Conservation (phyloP, 2,113 vertebrate species). For the Pholis gunnellus region DNA sequence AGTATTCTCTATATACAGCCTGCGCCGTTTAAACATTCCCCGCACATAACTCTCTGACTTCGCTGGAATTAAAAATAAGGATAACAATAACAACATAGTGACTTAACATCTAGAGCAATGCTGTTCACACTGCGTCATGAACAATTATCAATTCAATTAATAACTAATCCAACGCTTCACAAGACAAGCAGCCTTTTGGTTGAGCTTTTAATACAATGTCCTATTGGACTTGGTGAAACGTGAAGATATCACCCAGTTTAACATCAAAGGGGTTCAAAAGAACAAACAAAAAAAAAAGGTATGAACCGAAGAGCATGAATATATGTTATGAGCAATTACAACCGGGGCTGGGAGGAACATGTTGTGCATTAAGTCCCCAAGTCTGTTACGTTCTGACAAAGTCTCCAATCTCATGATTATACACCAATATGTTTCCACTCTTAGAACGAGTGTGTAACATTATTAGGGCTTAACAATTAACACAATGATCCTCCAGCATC, state of each 20-base stretch:
- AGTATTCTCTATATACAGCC: conserved; percentile 35
- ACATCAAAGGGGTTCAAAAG: not conserved
- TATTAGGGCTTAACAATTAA: not conserved
- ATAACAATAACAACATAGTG: not conserved
- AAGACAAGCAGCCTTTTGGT: not conserved
- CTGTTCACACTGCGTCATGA: not conserved
- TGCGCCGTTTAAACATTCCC: conserved; percentile 16
- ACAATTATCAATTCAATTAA: conserved; percentile 3
- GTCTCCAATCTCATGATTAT: not conserved
- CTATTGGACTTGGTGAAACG: not conserved
- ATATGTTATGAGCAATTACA: not conserved
- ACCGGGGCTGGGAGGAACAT: too few species aligned
- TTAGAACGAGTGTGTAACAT: not conserved
- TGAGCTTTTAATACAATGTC: not conserved
- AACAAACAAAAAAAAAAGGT: not conserved
- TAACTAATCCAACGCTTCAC: not conserved
- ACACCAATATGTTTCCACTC: not conserved
- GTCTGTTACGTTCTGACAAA: not conserved
- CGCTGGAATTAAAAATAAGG: conserved; percentile 21
- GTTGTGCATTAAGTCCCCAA: not conserved
- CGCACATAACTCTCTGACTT: not conserved
- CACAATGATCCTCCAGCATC: not conserved
- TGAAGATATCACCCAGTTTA: not conserved
- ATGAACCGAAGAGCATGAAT: not conserved
- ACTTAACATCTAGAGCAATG: not conserved